Evolutionary conservation across 1,140 invertebrate genomes (phyloP).

Genomic region (Polypedilum pembai): DNA sequence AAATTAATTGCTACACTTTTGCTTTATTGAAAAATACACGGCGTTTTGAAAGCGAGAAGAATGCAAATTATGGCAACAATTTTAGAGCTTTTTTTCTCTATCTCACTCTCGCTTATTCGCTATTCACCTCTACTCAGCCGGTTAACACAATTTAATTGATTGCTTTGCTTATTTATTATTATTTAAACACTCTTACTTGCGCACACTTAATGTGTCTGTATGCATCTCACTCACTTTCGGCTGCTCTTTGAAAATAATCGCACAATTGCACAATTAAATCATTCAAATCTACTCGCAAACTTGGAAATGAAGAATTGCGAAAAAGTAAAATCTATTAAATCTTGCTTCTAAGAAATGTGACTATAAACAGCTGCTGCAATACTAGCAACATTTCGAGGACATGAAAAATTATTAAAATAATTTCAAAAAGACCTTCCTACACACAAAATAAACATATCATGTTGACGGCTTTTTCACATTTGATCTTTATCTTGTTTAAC

Average conservation of each 20-base stretch:
- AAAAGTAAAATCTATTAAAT: no score
- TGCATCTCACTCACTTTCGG: not conserved
- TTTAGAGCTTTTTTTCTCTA: slow-evolving; percentile 14
- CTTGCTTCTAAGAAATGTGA: no score
- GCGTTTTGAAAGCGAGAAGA: slow-evolving; percentile 10
- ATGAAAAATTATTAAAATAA: no score
- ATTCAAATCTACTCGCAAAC: not conserved
- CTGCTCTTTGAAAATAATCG: not conserved
- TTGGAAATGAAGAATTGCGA: no score
- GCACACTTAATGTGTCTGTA: not conserved
- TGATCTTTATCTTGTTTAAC: no score
- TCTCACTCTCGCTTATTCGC: not conserved
- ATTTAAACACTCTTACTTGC: no score
- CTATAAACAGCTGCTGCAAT: no score
- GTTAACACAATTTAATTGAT: not conserved
- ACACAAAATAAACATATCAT: no score
- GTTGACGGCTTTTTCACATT: no score
- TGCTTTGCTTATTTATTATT: not conserved
- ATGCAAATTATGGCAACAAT: slow-evolving; percentile 12
- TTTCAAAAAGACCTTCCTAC: no score
- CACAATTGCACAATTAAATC: slow-evolving; percentile 1
- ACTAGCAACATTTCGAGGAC: no score
- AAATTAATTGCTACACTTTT: not conserved
- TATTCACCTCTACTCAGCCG: not conserved
- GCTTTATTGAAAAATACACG: not conserved